Percentiles rank a stretch among this genome's conserved stretches.
phyloP scores from a whole-genome alignment of 2,797 vertebrate species.

The Melanotaenia trifasciata region DNA sequence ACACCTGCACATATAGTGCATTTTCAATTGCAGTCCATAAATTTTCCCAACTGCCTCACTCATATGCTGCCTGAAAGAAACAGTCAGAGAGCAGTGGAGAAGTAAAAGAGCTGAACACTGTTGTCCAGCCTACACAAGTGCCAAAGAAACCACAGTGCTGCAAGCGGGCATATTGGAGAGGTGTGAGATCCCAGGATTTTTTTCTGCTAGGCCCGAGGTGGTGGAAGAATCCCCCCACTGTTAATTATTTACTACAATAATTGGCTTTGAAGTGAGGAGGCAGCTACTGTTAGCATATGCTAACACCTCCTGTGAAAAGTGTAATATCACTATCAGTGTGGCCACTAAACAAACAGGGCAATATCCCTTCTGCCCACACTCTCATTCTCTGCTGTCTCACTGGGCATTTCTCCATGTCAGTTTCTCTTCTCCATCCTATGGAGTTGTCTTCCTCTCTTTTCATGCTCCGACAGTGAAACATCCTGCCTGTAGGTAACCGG shows the following conservation, averaged over 20 bases:
- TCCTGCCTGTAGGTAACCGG: constrained; percentile 23
- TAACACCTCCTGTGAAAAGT: constrained; percentile 60
- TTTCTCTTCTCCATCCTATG: constrained; percentile 12
- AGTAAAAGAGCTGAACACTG: constrained; percentile 38
- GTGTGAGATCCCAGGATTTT: constrained; percentile 48
- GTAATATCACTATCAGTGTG: constrained; percentile 58
- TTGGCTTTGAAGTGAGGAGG: constrained; percentile 74
- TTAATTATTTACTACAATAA: constrained; percentile 80
- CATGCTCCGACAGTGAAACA: constrained; percentile 24
- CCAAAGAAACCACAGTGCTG: constrained; percentile 20
- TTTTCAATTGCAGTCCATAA: constrained; percentile 26
- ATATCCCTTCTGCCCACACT: constrained; percentile 31
- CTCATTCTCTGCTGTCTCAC: constrained; percentile 14
- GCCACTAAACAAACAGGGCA: constrained; percentile 57
- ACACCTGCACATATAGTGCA: background rate
- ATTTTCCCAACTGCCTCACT: constrained; percentile 29
- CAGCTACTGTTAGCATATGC: constrained; percentile 67
- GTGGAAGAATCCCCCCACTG: constrained; percentile 57
- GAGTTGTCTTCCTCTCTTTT: constrained; percentile 7
- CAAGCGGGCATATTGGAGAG: constrained; percentile 30
- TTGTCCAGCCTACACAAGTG: constrained; percentile 26
- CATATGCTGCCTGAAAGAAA: constrained; percentile 42
- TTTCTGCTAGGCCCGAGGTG: constrained; percentile 55
- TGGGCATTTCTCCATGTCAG: constrained; percentile 19
- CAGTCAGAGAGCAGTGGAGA: constrained; percentile 18